Base-by-base conservation (phyloP, 2,797 vertebrate genomes). In the Sebastes taczanowskii region DNA sequence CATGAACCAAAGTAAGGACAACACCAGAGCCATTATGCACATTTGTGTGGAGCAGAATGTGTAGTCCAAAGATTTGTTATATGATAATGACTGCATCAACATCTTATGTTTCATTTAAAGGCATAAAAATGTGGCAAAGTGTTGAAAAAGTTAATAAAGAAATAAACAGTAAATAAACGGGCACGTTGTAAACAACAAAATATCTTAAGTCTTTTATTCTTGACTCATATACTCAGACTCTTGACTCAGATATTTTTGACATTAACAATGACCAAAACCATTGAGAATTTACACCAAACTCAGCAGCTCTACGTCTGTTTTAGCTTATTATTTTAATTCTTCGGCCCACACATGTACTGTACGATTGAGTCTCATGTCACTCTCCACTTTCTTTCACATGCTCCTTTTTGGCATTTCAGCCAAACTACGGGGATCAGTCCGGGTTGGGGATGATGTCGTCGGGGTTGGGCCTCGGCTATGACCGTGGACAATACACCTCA, bases 401-500 rank as follows among this genome's bases (percentile, higher is more conserved):
- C 46, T 77, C 20, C 62, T 46, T 61, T 83, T 11, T 64, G 38
- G 70, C 7, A 3, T 88, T 86, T 25, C 95, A 97, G 97, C 92
- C 94, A 16, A 97, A 87, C 86, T 98, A 94, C 25, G 91, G 83
- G 52, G 97, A 98, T 78, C 96, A 96, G 73, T 93, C 97, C 5
- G 96, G 96, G 82, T 95, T 97, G 80, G 94, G 94, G 77, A 87
- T 95, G 91, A 90, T 94, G 72, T 90, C 96, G 5, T 93, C 96
- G 0, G 95, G 95, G 85, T 66, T 95, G 84, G 96, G 96, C 74
- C 91, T 97, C 7, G 95, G 96, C 74, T 98, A 96, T 5, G 97
- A 97, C 61, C 96, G 97, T 22, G 96, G 96, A 46, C 96, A 97
- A 29, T 98, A 95, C 88, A 90, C 95, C 83, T 96, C 97, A 66